A percentile compares a stretch with the other conserved stretches of the same genome.
Conservation (phyloP, 2,113 vertebrate species). For the Vicugna pacos region DNA sequence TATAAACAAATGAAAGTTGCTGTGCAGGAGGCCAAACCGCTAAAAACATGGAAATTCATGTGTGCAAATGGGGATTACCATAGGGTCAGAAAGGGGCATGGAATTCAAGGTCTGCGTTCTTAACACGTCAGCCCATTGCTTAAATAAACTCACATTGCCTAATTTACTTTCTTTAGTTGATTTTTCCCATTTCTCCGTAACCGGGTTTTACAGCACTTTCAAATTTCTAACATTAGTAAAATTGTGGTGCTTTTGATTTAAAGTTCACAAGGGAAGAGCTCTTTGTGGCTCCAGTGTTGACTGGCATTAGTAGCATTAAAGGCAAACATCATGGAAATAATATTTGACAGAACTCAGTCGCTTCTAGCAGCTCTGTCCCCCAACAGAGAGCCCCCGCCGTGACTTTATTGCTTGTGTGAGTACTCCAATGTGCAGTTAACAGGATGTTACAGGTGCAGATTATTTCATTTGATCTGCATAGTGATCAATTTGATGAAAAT, state of each 20-base stretch:
- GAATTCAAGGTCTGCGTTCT: not conserved
- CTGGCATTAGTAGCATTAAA: not conserved
- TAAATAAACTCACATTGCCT: not conserved
- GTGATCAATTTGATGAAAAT: not conserved
- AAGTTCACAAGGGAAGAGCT: not conserved
- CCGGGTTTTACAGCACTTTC: not conserved
- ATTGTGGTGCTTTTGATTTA: not conserved
- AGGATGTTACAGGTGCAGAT: not conserved
- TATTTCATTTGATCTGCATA: not conserved
- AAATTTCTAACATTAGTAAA: not conserved
- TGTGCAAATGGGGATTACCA: not conserved
- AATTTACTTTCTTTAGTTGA: not conserved
- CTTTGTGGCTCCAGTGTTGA: not conserved
- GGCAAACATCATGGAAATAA: not conserved
- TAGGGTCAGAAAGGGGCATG: not conserved
- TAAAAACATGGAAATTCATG: not conserved
- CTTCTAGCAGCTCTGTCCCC: not conserved
- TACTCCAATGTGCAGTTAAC: not conserved
- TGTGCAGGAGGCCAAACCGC: not conserved
- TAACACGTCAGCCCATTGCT: not conserved
- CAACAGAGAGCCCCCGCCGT: accelerated
- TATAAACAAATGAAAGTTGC: not conserved
- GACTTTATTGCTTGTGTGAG: not conserved
- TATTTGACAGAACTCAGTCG: not conserved
- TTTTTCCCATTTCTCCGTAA: not conserved